Evolutionary conservation across 2,797 vertebrate genomes (phyloP).

Genomic region (Oreonectes daqikongensis): DNA sequence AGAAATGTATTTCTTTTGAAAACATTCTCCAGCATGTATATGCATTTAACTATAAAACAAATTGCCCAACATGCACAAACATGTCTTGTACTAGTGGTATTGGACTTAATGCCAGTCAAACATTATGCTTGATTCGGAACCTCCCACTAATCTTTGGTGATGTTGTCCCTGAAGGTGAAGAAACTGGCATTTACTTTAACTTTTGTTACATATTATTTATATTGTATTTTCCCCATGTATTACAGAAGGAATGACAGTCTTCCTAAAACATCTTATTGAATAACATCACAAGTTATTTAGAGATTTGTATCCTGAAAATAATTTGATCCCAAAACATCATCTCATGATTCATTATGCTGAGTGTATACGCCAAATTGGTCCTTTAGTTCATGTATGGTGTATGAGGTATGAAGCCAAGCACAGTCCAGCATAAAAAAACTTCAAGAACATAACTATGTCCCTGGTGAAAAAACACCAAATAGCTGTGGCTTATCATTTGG

Average conservation of each 20-base stretch:
- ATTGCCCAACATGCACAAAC: background rate
- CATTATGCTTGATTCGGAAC: background rate
- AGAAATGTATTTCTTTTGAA: background rate
- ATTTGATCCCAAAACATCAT: background rate
- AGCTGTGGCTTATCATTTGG: no score
- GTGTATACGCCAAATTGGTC: background rate
- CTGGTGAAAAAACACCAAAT: background rate
- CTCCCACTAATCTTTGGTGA: no score
- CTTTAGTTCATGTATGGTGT: background rate
- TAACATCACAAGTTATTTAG: background rate
- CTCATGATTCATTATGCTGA: background rate
- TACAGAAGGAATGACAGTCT: background rate
- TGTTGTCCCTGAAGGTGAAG: background rate
- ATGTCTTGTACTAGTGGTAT: no score
- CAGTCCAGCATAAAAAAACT: background rate
- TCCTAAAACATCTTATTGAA: background rate
- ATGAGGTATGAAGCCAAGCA: background rate
- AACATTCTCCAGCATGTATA: background rate
- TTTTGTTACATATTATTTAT: background rate
- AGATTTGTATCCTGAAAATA: background rate
- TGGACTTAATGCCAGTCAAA: background rate
- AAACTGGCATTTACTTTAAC: background rate
- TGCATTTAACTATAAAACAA: background rate
- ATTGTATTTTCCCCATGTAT: background rate
- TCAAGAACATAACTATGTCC: background rate